Base-by-base conservation (phyloP, 2,113 vertebrate species). In the Macquaria ambigua region DNA sequence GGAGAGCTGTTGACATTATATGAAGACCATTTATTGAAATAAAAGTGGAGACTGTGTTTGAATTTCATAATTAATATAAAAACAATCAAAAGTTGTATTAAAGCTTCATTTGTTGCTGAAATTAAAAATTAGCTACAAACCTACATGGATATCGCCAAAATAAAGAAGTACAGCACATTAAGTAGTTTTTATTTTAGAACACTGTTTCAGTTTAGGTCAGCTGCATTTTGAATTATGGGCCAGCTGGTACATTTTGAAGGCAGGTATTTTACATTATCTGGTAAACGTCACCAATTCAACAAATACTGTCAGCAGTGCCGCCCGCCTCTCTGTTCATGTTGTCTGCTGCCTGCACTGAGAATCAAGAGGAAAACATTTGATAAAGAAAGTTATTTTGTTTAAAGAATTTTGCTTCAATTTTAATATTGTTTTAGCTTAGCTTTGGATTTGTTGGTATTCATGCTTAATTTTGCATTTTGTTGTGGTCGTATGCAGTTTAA, bases 241-340 rank as follows among this genome's bases (percentile, higher is more conserved):
- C 56, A 62, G 37, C n/a, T 41, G 31, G 28, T 41, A 39, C 4
- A 61, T 59, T 79, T 25, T 50, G 16, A 28, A 39, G 43, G 31
- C 5, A 59, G 63, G 28, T 70, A 20, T 62, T 70, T 74, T 6
- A 43, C 55, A 76, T 55, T 31, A 59, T 68, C n/a, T 64, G 55
- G 21, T 62, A 43, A 34, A 62, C 12, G 55, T 63, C 34, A 43
- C 25, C 52, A 68, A 67, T 41, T 61, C 10, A 50, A 34, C 11
- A 41, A 18, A 18, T n/a, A n/a, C 43, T 53, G 55, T n/a, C 53
- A 53, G 23, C 69, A 28, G 25, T 37, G 34, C 7, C 56, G 37
- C 48, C 28, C 28, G 2, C 28, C 3, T 58, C 28, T 21, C 1
- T 52, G 0, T 16, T 72, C n/a, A 8, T 23, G 73, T n/a, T 1